Base-by-base conservation (phyloP, 1,140 invertebrate genomes). In the Caenorhabditis inopinata region DNA sequence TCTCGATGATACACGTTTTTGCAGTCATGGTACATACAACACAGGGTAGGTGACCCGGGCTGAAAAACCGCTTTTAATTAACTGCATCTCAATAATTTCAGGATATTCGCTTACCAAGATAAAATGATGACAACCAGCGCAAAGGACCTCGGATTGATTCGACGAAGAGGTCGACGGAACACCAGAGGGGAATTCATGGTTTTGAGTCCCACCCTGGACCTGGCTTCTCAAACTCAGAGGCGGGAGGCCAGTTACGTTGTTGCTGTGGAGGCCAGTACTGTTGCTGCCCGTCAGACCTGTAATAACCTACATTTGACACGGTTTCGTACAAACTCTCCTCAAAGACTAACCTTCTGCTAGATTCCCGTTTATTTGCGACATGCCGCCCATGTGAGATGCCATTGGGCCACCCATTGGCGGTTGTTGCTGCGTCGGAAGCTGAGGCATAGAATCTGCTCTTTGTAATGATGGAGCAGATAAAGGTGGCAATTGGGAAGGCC, bases 21-120 rank as follows among this genome's bases (percentile, higher is more conserved):
- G 58, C 58, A 68, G 6, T 38, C 29, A 38, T 68, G 58, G 9
- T 68, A 68, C 32, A 68, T 38, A 68, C 58, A 68, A 38, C 16
- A 68, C 58, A 68, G n/a, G n/a, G 58, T 42, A 68, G 58, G 32
- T 5, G 58, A 68, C 58, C 58, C 58, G 58, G 58, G 32, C 58
- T 68, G 58, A 38, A 68, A 68, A 68, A n/a, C n/a, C n/a, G n/a
- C n/a, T n/a, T n/a, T n/a, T n/a, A n/a, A n/a, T n/a, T n/a, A n/a
- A n/a, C n/a, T n/a, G n/a, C n/a, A n/a, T n/a, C n/a, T n/a, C n/a
- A n/a, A n/a, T n/a, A n/a, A n/a, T n/a, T n/a, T n/a, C n/a, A n/a
- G n/a, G n/a, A n/a, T n/a, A n/a, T n/a, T n/a, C n/a, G n/a, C n/a
- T 18, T 7, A 68, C 58, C 32, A 11, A 38, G 12, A 68, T 29